Evolutionary conservation across 2,888 invertebrate genomes (phyloP).

Genomic region (Nemotelus nigrinus): DNA sequence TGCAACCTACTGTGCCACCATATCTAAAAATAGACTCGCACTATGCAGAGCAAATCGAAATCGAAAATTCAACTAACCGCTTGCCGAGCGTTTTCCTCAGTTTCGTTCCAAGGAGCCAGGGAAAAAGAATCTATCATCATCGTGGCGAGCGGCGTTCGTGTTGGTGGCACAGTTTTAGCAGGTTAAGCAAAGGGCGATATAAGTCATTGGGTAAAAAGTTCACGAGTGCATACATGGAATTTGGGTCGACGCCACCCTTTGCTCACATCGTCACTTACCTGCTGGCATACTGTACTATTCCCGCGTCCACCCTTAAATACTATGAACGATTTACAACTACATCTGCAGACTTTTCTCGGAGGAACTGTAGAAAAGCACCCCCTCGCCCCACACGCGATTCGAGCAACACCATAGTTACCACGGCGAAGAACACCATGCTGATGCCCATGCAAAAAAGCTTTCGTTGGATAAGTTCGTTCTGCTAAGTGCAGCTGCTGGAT

Average conservation of each 20-base stretch:
- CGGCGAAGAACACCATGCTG: background rate
- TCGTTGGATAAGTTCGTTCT: slow-evolving; percentile 11
- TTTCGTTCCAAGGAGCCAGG: slow-evolving; percentile 3
- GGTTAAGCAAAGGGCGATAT: slow-evolving; percentile 33
- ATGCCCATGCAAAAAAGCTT: background rate
- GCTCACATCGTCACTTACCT: background rate
- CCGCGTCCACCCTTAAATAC: background rate
- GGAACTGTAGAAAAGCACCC: background rate
- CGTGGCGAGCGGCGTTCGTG: background rate
- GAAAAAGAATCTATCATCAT: slow-evolving; percentile 6
- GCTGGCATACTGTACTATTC: background rate
- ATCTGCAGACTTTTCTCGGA: background rate
- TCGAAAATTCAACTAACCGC: slow-evolving; percentile 17
- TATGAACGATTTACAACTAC: background rate
- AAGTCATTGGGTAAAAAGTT: slow-evolving; percentile 42
- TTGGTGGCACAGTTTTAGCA: slow-evolving; percentile 21
- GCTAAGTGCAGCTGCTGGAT: slow-evolving; percentile 49
- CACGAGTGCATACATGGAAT: slow-evolving; percentile 33
- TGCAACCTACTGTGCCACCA: slow-evolving; percentile 37
- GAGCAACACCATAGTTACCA: background rate
- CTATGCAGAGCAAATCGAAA: slow-evolving; percentile 23
- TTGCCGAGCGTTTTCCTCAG: slow-evolving; percentile 11
- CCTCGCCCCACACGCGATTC: background rate
- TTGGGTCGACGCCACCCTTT: slow-evolving; percentile 25
- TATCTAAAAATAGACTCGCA: slow-evolving; percentile 35